Evolutionary conservation across 2,113 vertebrate species (phyloP), one percentile per base, ranked within the genome.

Genomic region (Calypte anna): DNA sequence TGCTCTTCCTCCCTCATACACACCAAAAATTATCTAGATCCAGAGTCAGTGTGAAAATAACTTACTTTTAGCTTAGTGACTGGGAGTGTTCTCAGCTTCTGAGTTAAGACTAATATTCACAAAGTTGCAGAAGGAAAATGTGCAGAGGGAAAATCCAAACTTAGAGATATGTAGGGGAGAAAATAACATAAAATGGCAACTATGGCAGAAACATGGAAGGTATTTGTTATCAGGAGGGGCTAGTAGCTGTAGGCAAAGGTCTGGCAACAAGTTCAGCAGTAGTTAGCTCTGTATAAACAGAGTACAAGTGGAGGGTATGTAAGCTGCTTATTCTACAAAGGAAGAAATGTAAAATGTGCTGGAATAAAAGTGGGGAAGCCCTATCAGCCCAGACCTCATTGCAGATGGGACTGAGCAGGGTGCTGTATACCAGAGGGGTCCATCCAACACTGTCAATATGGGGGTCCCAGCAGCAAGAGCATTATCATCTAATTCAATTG

Each of bases 361-460:
- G 10, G 17, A 70, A 67, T 43, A 23, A 58, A 77, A 72, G 24
- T 10, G 24, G 36, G 18, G 24, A 82, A 82, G 10, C 14, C 28
- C 28, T 51, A 36, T 46, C 43, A 67, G 58, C 23, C 31, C 16
- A 30, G 1, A 0, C 8, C 20, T 70, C 33, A 30, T 22, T 43
- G n/a, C 19, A 77, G 28, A 51, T 51, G 27, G 25, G 30, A 61
- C 53, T 62, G 14, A 0, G 0, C 11, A 55, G 44, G 59, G 24
- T 17, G 33, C 33, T 67, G 59, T 68, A 46, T 18, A 58, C 18
- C 28, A 54, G 66, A 46, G 13, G 7, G 20, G 14, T 24, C 27
- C 12, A 31, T 23, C 23, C 3, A 2, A 24, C 58, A 31, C 5
- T 0, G 0, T 33, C 20, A 28, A 3, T 82, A 30, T 46, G 30